Conservation (phyloP, 2,888 invertebrate genomes). For the Aspidiotus rigidus region DNA sequence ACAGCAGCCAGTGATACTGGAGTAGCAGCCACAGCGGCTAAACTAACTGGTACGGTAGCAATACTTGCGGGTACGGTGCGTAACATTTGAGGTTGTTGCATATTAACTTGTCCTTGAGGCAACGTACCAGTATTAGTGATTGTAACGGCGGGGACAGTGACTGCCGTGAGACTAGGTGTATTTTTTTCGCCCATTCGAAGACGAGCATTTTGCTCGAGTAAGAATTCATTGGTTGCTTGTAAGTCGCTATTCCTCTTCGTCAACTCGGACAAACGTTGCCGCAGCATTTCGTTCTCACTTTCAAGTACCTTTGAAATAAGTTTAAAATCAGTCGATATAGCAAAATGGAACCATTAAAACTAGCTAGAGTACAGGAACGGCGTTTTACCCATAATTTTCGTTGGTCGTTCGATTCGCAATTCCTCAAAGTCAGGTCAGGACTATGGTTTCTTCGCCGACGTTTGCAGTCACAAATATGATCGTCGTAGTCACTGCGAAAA, state of each 20-base stretch:
- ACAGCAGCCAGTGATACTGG: constrained; percentile 52
- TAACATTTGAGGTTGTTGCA: constrained; percentile 47
- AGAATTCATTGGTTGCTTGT: constrained; percentile 66
- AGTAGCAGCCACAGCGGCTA: constrained; percentile 51
- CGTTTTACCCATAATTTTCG: constrained; percentile 32
- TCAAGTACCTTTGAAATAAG: constrained; percentile 45
- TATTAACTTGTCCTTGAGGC: constrained; percentile 40
- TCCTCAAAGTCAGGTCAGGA: constrained; percentile 42
- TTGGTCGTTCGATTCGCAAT: constrained; percentile 23
- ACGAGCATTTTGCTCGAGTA: constrained; percentile 67
- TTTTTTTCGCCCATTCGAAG: constrained; percentile 52
- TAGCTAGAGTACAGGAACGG: too few relatives aligned
- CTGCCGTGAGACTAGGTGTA: constrained; percentile 48
- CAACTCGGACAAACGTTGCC: constrained; percentile 58
- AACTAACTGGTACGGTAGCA: constrained; percentile 53
- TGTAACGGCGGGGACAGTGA: constrained; percentile 53
- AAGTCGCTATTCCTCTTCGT: constrained; percentile 60
- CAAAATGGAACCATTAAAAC: too few relatives aligned
- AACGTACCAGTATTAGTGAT: constrained; percentile 50
- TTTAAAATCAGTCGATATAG: neutral
- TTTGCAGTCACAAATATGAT: constrained; percentile 45
- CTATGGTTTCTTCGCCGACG: constrained; percentile 48
- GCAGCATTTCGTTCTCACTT: constrained; percentile 58
- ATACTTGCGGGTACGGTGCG: constrained; percentile 53
- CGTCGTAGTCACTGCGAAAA: constrained; percentile 38